Conservation (phyloP, 2,888 invertebrate genomes). For the Syrphus vitripennis region DNA sequence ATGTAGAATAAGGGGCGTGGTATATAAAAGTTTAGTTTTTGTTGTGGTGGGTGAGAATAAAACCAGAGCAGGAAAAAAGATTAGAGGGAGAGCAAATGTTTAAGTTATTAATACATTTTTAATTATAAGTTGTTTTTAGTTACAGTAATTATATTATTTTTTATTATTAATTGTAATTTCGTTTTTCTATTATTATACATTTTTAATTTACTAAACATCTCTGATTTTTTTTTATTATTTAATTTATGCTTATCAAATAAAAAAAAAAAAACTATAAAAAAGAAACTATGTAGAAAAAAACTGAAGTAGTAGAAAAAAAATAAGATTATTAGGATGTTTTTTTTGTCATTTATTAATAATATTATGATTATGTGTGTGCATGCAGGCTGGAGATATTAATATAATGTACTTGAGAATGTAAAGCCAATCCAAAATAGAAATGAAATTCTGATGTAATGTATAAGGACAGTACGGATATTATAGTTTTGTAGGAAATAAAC, state of each 20-base stretch:
- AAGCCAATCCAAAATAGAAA: conserved; percentile 57
- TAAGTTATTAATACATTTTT: conserved; percentile 71
- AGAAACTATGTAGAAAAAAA: conserved; percentile 29
- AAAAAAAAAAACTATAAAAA: neutral
- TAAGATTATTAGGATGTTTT: conserved; percentile 1
- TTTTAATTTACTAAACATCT: conserved; percentile 40
- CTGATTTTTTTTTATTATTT: conserved; percentile 57
- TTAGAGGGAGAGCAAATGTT: conserved; percentile 61
- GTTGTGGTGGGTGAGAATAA: neutral
- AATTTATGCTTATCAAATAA: conserved; percentile 58
- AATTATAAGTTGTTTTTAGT: conserved; percentile 70
- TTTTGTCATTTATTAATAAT: neutral
- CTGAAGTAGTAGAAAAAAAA: neutral
- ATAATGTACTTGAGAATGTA: conserved; percentile 52
- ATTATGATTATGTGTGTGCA: conserved; percentile 60
- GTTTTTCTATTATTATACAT: conserved; percentile 39
- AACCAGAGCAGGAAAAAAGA: neutral
- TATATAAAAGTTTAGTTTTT: conserved; percentile 22
- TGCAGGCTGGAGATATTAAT: conserved; percentile 41
- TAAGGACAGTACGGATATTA: conserved; percentile 60
- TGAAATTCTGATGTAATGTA: conserved; percentile 60
- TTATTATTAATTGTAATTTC: conserved; percentile 52
- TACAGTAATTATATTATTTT: conserved; percentile 70
- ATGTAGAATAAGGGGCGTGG: neutral
- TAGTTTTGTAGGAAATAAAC: conserved; percentile 68